Percentiles rank a stretch among this genome's conserved stretches.
phyloP scores from a whole-genome alignment of 1,140 invertebrate genomes.

The Diploscapter pachys region DNA sequence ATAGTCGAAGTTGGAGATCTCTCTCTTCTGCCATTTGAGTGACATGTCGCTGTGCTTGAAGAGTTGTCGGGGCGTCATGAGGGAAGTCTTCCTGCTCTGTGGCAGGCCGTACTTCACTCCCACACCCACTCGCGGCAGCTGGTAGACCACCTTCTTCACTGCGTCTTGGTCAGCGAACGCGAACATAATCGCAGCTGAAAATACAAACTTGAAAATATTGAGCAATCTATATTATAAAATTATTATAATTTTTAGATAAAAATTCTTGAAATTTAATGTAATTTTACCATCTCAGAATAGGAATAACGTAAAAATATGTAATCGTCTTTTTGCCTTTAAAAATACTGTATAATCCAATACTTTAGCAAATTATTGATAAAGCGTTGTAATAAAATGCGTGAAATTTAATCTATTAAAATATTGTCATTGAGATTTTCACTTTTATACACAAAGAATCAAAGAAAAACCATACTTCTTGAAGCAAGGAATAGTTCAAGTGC shows the following conservation, averaged over 20 bases:
- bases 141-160: constrained; percentile 97
- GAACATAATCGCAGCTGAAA: constrained; percentile 92
- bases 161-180: constrained; percentile 91
- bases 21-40: constrained; percentile 90
- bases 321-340: too few species aligned
- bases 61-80: constrained; percentile 95
- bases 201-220: constrained; percentile 63
- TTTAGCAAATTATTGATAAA: not conserved
- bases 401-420: too few species aligned
- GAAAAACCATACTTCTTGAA: constrained; percentile 77
- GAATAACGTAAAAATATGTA: too few species aligned
- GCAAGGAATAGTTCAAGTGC: constrained; percentile 97
- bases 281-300: too few species aligned
- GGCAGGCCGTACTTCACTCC: constrained; percentile 94
- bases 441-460: constrained; percentile 2
- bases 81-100: constrained; percentile 88
- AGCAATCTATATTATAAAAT: too few species aligned
- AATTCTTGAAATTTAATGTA: not conserved
- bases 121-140: constrained; percentile 77
- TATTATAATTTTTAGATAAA: not conserved
- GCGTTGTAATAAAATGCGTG: too few species aligned
- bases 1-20: constrained; percentile 99
- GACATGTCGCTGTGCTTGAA: constrained; percentile 99
- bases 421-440: not conserved
- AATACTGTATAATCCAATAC: constrained; percentile 1